phyloP scores from a whole-genome alignment of 2,797 vertebrate genomes.

The Scleropages formosus region DNA sequence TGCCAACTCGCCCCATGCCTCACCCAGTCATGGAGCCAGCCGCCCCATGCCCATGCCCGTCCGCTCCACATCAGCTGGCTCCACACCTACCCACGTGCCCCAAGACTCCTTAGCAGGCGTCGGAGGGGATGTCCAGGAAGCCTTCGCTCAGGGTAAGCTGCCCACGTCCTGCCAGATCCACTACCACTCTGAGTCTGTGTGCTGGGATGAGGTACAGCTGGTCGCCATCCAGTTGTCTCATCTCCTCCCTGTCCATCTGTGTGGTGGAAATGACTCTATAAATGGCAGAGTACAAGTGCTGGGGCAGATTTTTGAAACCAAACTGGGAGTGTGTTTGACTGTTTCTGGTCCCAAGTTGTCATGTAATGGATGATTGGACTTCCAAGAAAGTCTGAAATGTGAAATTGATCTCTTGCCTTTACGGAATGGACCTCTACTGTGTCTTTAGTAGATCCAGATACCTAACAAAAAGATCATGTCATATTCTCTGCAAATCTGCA shows the following conservation, averaged over 20 bases:
- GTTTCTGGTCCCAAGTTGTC: background rate
- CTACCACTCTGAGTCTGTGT: background rate
- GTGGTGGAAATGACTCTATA: no score
- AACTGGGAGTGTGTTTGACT: background rate
- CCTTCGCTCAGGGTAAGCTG: slow-evolving; percentile 84
- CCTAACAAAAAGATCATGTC: background rate
- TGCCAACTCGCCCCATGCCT: slow-evolving; percentile 83
- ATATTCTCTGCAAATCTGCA: slow-evolving; percentile 15
- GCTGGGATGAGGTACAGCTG: background rate
- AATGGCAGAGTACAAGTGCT: no score
- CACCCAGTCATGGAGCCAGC: slow-evolving; percentile 83
- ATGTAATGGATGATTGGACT: background rate
- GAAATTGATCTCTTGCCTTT: background rate
- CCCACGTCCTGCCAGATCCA: background rate
- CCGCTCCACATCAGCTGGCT: slow-evolving; percentile 85
- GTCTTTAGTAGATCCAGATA: background rate
- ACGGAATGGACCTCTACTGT: background rate
- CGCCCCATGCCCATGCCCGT: slow-evolving; percentile 89
- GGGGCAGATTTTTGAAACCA: no score
- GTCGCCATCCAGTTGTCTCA: background rate
- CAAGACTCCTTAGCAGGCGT: slow-evolving; percentile 82
- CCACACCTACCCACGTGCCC: slow-evolving; percentile 86
- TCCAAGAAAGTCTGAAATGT: background rate
- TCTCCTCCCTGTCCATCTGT: no score
- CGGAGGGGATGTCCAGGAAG: slow-evolving; percentile 85